A percentile compares a stretch with the other conserved stretches of the same genome.
Conservation (phyloP, 1,140 invertebrate species). For the Drosophila lini region DNA sequence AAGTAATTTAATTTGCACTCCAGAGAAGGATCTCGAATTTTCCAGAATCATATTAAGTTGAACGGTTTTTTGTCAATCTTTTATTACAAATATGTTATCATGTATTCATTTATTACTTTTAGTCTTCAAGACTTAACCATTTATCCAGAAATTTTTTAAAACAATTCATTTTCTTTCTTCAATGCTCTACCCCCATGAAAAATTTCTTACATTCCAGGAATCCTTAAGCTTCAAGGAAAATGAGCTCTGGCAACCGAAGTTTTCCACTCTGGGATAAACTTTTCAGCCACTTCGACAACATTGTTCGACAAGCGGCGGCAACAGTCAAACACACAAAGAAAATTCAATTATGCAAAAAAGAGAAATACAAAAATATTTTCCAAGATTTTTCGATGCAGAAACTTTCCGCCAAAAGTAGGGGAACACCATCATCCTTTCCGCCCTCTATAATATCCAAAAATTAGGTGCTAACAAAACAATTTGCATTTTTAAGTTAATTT, state of each 20-base stretch:
- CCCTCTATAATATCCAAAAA: conserved; percentile 73
- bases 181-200: background rate
- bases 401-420: conserved; percentile 18
- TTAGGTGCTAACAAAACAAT: conserved; percentile 84
- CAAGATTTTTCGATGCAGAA: conserved; percentile 51
- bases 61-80: too few relatives aligned
- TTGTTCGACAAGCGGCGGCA: conserved; percentile 36
- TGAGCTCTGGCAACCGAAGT: conserved; percentile 4
- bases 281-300: conserved; percentile 45
- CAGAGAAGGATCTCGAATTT: background rate
- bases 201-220: background rate
- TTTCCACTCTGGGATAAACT: conserved; percentile 32
- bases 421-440: background rate
- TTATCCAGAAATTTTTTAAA: background rate
- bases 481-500: conserved; percentile 84
- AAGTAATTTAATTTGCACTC: background rate
- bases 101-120: too few relatives aligned
- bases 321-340: conserved; percentile 53
- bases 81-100: too few relatives aligned
- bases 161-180: background rate
- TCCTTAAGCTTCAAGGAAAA: conserved; percentile 1
- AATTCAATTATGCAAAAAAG: conserved; percentile 81
- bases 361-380: conserved; percentile 46
- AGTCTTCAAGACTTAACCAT: background rate
- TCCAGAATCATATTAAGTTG: background rate